A percentile compares a stretch with the other conserved stretches of the same genome.
Evolutionary conservation across 1,140 invertebrate species (phyloP).

Genomic region (Medauroidea extradentata): DNA sequence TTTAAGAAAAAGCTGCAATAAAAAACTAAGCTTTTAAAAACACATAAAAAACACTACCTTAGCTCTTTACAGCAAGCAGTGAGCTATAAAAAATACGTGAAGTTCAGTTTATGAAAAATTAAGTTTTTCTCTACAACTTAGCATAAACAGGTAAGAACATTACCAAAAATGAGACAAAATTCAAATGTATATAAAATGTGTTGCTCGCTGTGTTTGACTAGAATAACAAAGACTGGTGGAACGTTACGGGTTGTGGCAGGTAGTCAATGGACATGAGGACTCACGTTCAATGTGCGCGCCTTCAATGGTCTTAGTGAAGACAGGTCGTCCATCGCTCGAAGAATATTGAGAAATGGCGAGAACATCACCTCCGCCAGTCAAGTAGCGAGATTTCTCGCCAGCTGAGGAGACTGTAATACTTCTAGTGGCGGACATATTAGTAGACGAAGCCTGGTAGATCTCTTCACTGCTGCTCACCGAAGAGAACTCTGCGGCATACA

Average conservation of each 20-base stretch:
- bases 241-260: neutral
- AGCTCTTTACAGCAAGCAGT: too few species aligned
- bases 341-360: conserved; percentile 36
- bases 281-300: conserved; percentile 75
- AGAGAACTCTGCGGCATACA: neutral
- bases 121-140: too few species aligned
- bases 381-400: neutral
- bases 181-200: neutral
- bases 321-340: conserved; percentile 40
- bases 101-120: too few species aligned
- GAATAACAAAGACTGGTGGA: neutral
- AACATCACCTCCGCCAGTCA: neutral
- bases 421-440: neutral
- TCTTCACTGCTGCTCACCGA: neutral
- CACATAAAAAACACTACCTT: too few species aligned
- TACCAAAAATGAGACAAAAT: neutral
- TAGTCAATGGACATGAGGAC: conserved; percentile 36
- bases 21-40: too few species aligned
- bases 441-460: neutral
- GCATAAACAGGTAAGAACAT: too few species aligned
- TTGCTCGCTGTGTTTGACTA: neutral
- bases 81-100: too few species aligned
- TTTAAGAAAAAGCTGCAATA: too few species aligned
- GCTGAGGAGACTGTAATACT: neutral
- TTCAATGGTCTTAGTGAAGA: conserved; percentile 66